phyloP scores from a whole-genome alignment of 2,888 invertebrate species.

The Nycteola revayana region DNA sequence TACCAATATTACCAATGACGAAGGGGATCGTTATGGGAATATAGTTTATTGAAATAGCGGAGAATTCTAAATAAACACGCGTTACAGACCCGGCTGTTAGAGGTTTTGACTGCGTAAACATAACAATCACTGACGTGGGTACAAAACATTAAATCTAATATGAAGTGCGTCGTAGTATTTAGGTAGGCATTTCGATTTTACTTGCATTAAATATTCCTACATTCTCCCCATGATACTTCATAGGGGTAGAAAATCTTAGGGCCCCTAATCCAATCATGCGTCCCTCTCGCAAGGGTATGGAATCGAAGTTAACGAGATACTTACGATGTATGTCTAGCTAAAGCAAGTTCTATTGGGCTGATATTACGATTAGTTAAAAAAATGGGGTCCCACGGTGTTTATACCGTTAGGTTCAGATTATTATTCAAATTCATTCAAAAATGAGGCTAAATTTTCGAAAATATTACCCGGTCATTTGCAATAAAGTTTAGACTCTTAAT shows the following conservation, averaged over 20 bases:
- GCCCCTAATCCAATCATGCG: slow-evolving; percentile 63
- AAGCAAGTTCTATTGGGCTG: too few relatives aligned
- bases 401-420: slow-evolving; percentile 9
- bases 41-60: slow-evolving; percentile 27
- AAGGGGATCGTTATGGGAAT: slow-evolving; percentile 20
- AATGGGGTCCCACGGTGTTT: slow-evolving; percentile 2
- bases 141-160: neutral
- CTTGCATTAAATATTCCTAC: neutral
- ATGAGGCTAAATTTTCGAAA: slow-evolving; percentile 1
- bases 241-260: slow-evolving; percentile 44
- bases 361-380: too few relatives aligned
- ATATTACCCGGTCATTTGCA: slow-evolving; percentile 3
- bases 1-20: slow-evolving; percentile 33
- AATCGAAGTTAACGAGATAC: neutral
- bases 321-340: too few relatives aligned
- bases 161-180: neutral
- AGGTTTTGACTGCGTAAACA: slow-evolving; percentile 1
- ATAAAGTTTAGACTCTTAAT: neutral
- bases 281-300: slow-evolving; percentile 43
- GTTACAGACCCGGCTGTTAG: slow-evolving; percentile 10
- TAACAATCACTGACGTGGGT: too few relatives aligned
- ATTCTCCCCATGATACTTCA: slow-evolving; percentile 26
- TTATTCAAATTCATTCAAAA: slow-evolving; percentile 4
- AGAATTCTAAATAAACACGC: slow-evolving; percentile 27
- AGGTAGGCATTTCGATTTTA: slow-evolving; percentile 21